Base-by-base conservation (phyloP, 2,888 invertebrate genomes). In the Apeira syringaria region DNA sequence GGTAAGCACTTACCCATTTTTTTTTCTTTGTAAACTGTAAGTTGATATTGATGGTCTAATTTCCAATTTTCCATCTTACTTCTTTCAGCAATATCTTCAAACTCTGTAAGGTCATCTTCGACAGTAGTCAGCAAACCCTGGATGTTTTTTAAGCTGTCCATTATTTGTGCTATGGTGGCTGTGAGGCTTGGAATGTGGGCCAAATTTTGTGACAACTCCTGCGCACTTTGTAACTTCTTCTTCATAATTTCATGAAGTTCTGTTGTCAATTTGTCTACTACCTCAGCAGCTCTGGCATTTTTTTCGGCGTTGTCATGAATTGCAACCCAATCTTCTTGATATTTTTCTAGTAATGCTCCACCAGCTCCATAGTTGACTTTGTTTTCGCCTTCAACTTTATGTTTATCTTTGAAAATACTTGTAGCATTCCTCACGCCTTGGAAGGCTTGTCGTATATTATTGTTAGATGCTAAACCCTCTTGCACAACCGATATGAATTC, bases 241-340 rank as follows among this genome's bases (percentile, higher is more conserved):
- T 79, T 77, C 2, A 86, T 74, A 0, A 45, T 55, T 50, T 79
- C 75, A 28, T 88, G 79, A 15, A 90, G 52, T 28, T 85, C 78
- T 28, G 74, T 24, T 26, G 90, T 80, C 13, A 82, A 50, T 69
- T 74, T 80, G 49, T 90, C 92, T 2, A 91, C 81, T 44, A 85
- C 74, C 3, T 92, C 92, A 1, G 92, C 93, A 31, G 86, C 86
- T 60, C 81, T 91, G 5, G 94, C 94, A 67, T 94, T 95, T 34
- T 85, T 88, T 58, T 95, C 94, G 1, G 94, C 93, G 44, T 92
- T 87, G 50, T 91, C 89, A 55, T 95, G 95, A 29, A 95, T 69
- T 57, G 93, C 92, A 9, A 91, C 92, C 95, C 95, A 96, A 49
- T 94, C 88, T 30, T 92, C 83, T 71, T 95, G 94, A 74, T 93